Evolutionary conservation across 2,888 invertebrate genomes (phyloP), one percentile per base, ranked within the genome.

Genomic region (Branchellion lobata): DNA sequence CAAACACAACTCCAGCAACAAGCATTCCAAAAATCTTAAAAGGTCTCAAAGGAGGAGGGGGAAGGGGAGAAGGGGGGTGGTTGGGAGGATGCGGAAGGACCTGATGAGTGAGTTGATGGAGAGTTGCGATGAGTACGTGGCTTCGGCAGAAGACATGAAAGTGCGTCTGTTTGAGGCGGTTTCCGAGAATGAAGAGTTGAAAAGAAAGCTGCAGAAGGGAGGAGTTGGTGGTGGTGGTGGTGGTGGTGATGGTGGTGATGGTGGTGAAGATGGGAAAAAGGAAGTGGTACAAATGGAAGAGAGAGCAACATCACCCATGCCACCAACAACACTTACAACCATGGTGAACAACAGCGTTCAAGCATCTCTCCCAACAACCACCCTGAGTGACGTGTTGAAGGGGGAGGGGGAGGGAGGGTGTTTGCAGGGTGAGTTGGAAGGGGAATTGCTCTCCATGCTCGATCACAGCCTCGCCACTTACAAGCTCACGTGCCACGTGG

Each of bases 41-140:
- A n/a, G n/a, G n/a, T n/a, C n/a, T n/a, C n/a, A n/a, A n/a, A n/a
- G n/a, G n/a, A n/a, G n/a, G n/a, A n/a, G n/a, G n/a, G n/a, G n/a
- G n/a, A n/a, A n/a, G n/a, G n/a, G n/a, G n/a, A n/a, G n/a, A n/a
- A n/a, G n/a, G n/a, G n/a, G n/a, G n/a, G n/a, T n/a, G n/a, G n/a
- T n/a, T n/a, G n/a, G n/a, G n/a, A n/a, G 36, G n/a, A 57, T 51
- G 65, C 24, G 24, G 0, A 65, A 65, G n/a, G 77, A 77, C 34
- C 21, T 77, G 65, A 33, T 77, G 65, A 77, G 77, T 36, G 77
- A 77, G 65, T 27, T 77, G 65, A 77, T 77, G 77, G 40, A 24
- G 61, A 65, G n/a, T 24, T 53, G 53, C 27, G 77, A 77, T 24
- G 77, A 61, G 2, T 77, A 77, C 21, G 36, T 77, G 27, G 65